Base-by-base conservation (phyloP, 2,888 invertebrate species). In the Epirrhoe alternata region DNA sequence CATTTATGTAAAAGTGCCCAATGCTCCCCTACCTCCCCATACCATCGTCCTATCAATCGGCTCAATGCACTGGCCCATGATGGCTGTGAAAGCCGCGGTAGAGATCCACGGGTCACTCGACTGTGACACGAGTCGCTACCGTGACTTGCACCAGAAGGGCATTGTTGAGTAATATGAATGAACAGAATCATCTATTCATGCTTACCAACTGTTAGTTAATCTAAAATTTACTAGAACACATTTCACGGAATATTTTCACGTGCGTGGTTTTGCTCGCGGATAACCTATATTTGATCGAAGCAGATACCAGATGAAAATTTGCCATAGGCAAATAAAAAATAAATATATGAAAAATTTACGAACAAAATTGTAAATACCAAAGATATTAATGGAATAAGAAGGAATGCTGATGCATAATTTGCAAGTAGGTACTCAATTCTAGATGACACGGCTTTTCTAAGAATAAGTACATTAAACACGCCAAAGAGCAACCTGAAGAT, bases 91-190 rank as follows among this genome's bases (percentile, higher is more conserved):
- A 68, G 67, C 60, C 63, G 42, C 42, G 59, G 47, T 53, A 61
- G 57, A 73, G 75, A 77, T 74, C 74, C 65, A 71, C 74, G 70
- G 75, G 70, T 76, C 82, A 83, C 78, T 85, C 83, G 81, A 79
- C 79, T 85, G 84, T 85, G 83, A 86, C 86, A 83, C 77, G 77
- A 76, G 82, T 76, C 77, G 59, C 74, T 77, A 85, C 84, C 86
- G 86, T 89, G 86, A 89, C 90, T 69, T 79, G 76, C 76, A 81
- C 49, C 54, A 61, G 79, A 77, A 77, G 76, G 75, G 74, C 74
- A 76, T 76, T 73, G 72, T 66, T 68, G 68, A 66, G 63, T 68
- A 66, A 70, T 58, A 64, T 64, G 60, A 70, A 65, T 65, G 56
- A 70, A 61, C 54, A 53, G 59, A 50, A 47, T 47, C 16, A 47